A percentile compares a stretch with the other conserved stretches of the same genome.
Evolutionary conservation across 2,113 vertebrate species (phyloP).

Genomic region (Hemibates koningsi): DNA sequence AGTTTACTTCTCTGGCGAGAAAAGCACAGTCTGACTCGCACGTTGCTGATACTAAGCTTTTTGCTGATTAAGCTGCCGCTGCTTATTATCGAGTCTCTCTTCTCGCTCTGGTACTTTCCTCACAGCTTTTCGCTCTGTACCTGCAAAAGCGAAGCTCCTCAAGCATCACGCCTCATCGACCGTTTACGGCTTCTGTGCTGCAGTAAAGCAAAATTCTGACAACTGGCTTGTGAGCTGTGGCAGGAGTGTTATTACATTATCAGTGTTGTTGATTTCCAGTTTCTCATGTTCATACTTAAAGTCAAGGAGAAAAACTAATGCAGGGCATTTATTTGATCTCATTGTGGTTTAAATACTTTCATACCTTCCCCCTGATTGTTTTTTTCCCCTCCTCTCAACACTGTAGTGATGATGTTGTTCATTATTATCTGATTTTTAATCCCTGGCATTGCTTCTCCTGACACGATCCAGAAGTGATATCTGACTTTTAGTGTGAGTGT

Average conservation of each 20-base stretch:
- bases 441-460: background rate
- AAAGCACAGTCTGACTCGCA: background rate
- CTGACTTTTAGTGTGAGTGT: background rate
- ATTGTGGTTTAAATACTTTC: slow-evolving; percentile 1
- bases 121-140: background rate
- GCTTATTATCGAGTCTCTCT: slow-evolving; percentile 28
- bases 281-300: slow-evolving; percentile 1
- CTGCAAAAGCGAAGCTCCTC: background rate
- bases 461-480: background rate
- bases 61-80: slow-evolving; percentile 13
- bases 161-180: background rate
- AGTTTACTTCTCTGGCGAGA: background rate
- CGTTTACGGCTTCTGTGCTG: slow-evolving; percentile 18
- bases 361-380: background rate
- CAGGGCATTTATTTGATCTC: slow-evolving; percentile 10
- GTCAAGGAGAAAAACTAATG: background rate
- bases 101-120: background rate
- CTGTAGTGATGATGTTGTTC: background rate
- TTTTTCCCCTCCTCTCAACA: background rate
- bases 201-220: slow-evolving; percentile 16
- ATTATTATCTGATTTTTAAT: background rate
- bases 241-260: background rate
- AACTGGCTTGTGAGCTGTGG: background rate
- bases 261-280: background rate
- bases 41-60: background rate